Percentiles rank a stretch among this genome's conserved stretches.
phyloP scores from a whole-genome alignment of 2,797 vertebrate species.

The Lagocephalus sceleratus region DNA sequence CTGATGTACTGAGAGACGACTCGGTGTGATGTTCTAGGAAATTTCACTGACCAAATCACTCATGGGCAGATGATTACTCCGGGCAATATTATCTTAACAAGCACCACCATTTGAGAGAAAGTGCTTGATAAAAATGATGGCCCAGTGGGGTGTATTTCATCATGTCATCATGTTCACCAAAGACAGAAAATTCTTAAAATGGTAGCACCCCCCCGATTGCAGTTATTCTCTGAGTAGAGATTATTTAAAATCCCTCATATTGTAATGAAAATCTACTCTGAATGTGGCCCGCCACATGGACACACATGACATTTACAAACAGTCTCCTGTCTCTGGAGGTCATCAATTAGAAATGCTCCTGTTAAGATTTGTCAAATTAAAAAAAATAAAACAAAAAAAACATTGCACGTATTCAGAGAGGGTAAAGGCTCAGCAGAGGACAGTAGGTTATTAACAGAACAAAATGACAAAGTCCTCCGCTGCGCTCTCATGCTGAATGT shows the following conservation, averaged over 20 bases:
- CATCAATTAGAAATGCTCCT: slow-evolving; percentile 22
- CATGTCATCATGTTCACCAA: background rate
- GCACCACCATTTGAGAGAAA: slow-evolving; percentile 7
- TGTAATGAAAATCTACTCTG: slow-evolving; percentile 40
- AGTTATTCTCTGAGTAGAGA: slow-evolving; percentile 35
- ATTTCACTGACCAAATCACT: slow-evolving; percentile 25
- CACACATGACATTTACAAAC: slow-evolving; percentile 32
- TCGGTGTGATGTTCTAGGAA: slow-evolving; percentile 9
- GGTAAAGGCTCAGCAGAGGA: slow-evolving; percentile 3
- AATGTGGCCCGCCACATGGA: slow-evolving; percentile 22
- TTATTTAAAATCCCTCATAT: slow-evolving; percentile 43
- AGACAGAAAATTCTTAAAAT: slow-evolving; percentile 13
- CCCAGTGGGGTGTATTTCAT: slow-evolving; percentile 8
- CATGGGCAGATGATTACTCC: slow-evolving; percentile 34
- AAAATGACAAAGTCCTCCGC: slow-evolving; percentile 18
- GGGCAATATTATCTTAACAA: slow-evolving; percentile 17
- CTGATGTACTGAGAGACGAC: slow-evolving; percentile 8
- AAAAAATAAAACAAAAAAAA: background rate
- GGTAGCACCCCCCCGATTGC: slow-evolving; percentile 3
- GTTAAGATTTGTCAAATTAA: slow-evolving; percentile 14
- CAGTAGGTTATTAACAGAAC: slow-evolving; percentile 6
- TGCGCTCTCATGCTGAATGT: slow-evolving; percentile 7
- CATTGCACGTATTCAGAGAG: slow-evolving; percentile 4
- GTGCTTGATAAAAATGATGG: slow-evolving; percentile 1
- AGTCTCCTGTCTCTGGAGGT: slow-evolving; percentile 35